phyloP scores from a whole-genome alignment of 2,888 invertebrate species.

The Polyommatus icarus region DNA sequence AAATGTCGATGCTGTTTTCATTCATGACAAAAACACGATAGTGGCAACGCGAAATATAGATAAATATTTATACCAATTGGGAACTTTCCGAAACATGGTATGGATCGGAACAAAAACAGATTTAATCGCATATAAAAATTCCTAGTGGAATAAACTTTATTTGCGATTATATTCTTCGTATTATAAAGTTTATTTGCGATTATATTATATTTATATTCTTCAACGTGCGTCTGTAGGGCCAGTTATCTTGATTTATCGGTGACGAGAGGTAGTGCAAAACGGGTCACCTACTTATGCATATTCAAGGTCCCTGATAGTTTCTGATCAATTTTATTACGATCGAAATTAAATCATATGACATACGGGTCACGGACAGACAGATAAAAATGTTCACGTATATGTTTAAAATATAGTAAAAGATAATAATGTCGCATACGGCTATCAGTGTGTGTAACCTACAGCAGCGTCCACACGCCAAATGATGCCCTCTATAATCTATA shows the following conservation, averaged over 20 bases:
- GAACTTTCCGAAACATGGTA: background rate
- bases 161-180: background rate
- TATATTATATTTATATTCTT: background rate
- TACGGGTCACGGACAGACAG: slow-evolving; percentile 63
- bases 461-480: background rate
- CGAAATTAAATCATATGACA: slow-evolving; percentile 56
- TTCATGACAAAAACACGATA: slow-evolving; percentile 2
- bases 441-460: slow-evolving; percentile 14
- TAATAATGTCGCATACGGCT: slow-evolving; percentile 16
- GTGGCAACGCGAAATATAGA: background rate
- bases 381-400: slow-evolving; percentile 49
- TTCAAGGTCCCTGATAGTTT: slow-evolving; percentile 69
- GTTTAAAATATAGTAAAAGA: slow-evolving; percentile 23
- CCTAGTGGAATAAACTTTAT: background rate
- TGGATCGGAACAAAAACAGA: background rate
- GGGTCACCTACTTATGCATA: slow-evolving; percentile 72
- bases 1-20: background rate
- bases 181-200: background rate
- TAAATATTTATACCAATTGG: background rate
- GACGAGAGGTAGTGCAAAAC: slow-evolving; percentile 46
- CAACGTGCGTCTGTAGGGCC: slow-evolving; percentile 42
- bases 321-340: slow-evolving; percentile 55
- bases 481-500: background rate
- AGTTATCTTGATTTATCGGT: slow-evolving; percentile 46
- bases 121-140: slow-evolving; percentile 21